These are phyloP conservation scores for Ciconia maguari DNA, from an alignment of 2,113 vertebrate genomes.

Conservation along the genomic window DNA sequence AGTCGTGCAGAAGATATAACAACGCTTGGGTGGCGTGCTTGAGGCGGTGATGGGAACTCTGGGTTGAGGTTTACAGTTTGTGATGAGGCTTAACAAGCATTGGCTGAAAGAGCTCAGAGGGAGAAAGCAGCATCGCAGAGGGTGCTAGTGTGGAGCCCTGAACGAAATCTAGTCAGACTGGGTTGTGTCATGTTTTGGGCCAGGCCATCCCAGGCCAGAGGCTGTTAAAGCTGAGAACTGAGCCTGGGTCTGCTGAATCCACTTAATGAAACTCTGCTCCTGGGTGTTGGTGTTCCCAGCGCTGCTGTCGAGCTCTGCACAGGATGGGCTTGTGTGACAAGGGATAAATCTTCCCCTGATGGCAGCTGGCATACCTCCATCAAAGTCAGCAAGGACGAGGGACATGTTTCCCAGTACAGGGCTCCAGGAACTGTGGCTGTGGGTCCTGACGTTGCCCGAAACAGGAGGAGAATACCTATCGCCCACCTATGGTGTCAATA, in stretches of 20 bases:
- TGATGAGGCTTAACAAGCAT: conserved; percentile 36
- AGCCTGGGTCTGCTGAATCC: background rate
- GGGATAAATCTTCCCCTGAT: background rate
- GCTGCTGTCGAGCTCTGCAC: background rate
- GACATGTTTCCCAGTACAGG: background rate
- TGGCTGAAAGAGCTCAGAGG: conserved; percentile 2
- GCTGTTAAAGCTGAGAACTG: background rate
- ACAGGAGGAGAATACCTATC: background rate
- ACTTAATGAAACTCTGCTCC: background rate
- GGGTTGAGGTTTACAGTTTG: conserved; percentile 35
- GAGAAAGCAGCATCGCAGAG: background rate
- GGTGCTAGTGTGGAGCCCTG: background rate
- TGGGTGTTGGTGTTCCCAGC: background rate
- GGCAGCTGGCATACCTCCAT: background rate
- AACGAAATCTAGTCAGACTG: background rate
- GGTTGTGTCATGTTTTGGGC: background rate
- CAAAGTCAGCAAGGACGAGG: background rate
- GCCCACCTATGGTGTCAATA: background rate
- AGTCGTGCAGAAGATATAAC: background rate
- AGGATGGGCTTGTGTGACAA: background rate
- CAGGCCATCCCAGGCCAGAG: background rate
- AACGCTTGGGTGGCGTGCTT: conserved; percentile 26
- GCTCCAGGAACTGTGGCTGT: background rate
- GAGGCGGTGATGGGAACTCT: background rate
- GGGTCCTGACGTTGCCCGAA: background rate